Percentiles rank a stretch among this genome's conserved stretches.
These are phyloP conservation scores for Lerista edwardsae DNA, from an alignment of 2,797 vertebrate species.

Conservation along the genomic window DNA sequence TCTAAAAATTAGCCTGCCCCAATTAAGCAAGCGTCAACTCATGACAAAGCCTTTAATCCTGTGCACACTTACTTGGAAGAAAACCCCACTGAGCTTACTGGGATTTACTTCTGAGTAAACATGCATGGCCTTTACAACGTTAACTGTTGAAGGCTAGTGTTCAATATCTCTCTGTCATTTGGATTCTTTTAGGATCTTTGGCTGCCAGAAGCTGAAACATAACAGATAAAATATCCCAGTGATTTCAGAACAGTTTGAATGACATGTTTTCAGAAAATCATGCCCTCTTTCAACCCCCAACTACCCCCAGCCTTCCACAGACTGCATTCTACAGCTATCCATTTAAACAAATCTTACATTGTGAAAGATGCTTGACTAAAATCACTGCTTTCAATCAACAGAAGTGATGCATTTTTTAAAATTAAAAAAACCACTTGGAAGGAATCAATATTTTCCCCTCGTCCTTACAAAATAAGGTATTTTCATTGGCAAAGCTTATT, in stretches of 20 bases:
- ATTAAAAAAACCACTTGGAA: background rate
- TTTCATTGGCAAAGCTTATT: background rate
- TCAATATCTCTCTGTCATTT: background rate
- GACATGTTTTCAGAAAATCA: background rate
- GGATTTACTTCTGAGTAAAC: background rate
- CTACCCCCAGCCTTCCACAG: background rate
- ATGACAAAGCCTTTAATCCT: background rate
- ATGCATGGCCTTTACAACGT: too few relatives aligned
- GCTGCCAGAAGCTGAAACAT: background rate
- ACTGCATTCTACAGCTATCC: background rate
- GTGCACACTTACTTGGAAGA: background rate
- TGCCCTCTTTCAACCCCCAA: too few relatives aligned
- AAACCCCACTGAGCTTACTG: background rate
- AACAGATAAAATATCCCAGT: background rate
- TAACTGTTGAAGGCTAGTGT: background rate
- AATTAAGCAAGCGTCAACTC: background rate
- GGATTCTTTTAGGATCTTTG: background rate
- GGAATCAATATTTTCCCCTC: background rate
- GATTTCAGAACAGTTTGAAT: background rate
- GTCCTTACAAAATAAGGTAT: background rate
- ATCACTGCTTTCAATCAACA: background rate
- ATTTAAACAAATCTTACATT: conserved; percentile 6
- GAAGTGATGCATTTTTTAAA: background rate
- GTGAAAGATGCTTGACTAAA: background rate
- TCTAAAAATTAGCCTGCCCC: background rate